A percentile compares a stretch with the other conserved stretches of the same genome.
Conservation (phyloP, 2,888 invertebrate species). For the Formica aserva region DNA sequence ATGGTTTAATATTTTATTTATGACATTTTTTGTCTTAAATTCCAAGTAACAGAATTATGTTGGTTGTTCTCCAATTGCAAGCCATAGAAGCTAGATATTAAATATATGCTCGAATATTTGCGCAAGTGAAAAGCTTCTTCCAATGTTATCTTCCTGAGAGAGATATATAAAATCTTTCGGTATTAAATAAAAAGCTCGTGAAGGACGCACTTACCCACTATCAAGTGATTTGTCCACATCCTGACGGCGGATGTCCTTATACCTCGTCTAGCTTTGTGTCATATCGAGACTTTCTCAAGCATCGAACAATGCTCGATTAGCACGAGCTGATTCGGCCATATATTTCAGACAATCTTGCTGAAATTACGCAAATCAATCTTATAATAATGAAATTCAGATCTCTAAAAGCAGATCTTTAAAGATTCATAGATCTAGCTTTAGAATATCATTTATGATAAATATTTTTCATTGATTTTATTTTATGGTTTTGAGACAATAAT, state of each 20-base stretch:
- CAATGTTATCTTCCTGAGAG: conserved; percentile 11
- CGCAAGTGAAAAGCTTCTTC: conserved; percentile 18
- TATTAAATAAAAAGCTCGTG: conserved; percentile 15
- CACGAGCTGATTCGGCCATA: not conserved
- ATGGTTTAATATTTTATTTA: not conserved
- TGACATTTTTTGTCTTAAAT: not conserved
- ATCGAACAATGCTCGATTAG: conserved; percentile 25
- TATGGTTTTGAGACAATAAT: not conserved
- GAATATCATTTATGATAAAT: not conserved
- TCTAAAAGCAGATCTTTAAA: not conserved
- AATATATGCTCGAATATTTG: not conserved
- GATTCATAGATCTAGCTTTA: not conserved
- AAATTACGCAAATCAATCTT: conserved; percentile 18
- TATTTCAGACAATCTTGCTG: conserved; percentile 18
- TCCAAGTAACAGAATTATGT: not conserved
- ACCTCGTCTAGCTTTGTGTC: conserved; percentile 58
- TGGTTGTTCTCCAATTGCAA: not conserved
- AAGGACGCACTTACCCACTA: conserved; percentile 67
- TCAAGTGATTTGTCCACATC: conserved; percentile 67
- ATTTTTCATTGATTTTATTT: not conserved
- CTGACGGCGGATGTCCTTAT: conserved; percentile 57
- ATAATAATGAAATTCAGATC: conserved; percentile 16
- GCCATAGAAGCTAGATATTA: not conserved
- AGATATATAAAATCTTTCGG: conserved; percentile 10
- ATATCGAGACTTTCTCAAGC: conserved; percentile 51